Evolutionary conservation across 2,888 invertebrate species (phyloP), one percentile per base, ranked within the genome.

Genomic region (Orchesellides sinensis): DNA sequence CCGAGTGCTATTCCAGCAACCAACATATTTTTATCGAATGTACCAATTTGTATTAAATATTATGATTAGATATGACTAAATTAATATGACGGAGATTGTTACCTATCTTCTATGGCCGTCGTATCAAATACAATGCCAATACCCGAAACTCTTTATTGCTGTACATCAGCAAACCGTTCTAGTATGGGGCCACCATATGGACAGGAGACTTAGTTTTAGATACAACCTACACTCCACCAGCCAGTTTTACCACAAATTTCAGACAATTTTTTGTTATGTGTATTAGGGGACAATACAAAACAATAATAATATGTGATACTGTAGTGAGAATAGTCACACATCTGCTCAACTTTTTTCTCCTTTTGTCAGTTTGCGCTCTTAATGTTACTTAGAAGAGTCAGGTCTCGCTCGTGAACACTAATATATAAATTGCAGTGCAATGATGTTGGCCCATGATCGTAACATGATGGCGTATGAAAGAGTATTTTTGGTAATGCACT

Each of bases 291-390:
- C 59, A 49, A 5, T 35, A 25, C 19, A 19, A 21, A 56, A 59
- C 59, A 72, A 61, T 35, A n/a, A n/a, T n/a, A n/a, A n/a, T 47
- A 19, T 21, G 61, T 56, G 59, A 68, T 68, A 63, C 19, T 40
- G 21, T 40, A 40, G 69, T 69, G 54, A 52, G 69, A 69, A 75
- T 29, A 75, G 61, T 59, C 73, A 82, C 84, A 84, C 84, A 84
- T 84, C 84, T 84, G 84, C 82, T 82, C 82, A 78, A 78, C 69
- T 82, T 80, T 84, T 69, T n/a, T n/a, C n/a, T 54, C 32, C 54
- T 45, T 65, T 77, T 77, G 68, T 68, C 45, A 54, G 10, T 29
- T 17, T 32, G 17, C 19, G 19, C 56, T 29, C 45, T 19, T 27
- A 52, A 69, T 66, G 45, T 27, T 47, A 47, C 66, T 25, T 27